Conservation (phyloP, 1,140 invertebrate genomes). For the Drosophila tsacasi region DNA sequence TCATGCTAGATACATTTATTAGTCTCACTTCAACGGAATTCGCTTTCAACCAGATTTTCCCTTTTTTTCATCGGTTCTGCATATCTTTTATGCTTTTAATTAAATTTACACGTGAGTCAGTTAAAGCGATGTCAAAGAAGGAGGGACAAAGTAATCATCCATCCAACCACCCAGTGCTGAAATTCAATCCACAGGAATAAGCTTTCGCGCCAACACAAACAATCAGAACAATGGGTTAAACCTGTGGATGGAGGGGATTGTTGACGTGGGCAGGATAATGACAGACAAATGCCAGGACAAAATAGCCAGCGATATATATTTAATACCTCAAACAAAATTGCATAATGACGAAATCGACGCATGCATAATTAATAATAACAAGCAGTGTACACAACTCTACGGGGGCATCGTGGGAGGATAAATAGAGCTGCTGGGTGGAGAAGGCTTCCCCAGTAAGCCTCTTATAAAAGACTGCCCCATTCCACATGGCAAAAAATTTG, state of each 20-base stretch:
- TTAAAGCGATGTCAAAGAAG: conserved; percentile 23
- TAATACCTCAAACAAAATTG: conserved; percentile 71
- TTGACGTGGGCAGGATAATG: conserved; percentile 27
- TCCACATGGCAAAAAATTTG: neutral
- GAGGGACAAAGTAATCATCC: conserved; percentile 7
- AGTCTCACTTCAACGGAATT: neutral
- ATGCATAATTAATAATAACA: conserved; percentile 66
- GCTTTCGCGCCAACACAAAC: conserved; percentile 37
- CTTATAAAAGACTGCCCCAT: conserved; percentile 13
- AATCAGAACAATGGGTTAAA: conserved; percentile 28
- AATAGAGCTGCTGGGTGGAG: neutral
- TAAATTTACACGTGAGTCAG: conserved; percentile 41
- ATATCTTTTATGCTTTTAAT: conserved; percentile 26
- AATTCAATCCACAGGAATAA: conserved; percentile 36
- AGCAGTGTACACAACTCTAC: conserved; percentile 17
- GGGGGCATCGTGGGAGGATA: neutral
- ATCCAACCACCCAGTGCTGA: conserved; percentile 2
- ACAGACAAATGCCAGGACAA: conserved; percentile 26
- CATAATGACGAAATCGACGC: conserved; percentile 64
- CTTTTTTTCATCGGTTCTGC: neutral
- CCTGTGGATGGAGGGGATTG: neutral
- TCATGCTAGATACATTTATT: neutral
- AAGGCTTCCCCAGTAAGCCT: conserved; percentile 10
- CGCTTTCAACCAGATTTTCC: neutral
- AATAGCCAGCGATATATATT: conserved; percentile 27